A percentile compares a stretch with the other conserved stretches of the same genome.
These are phyloP conservation scores for Loripinus fragilis DNA, from an alignment of 2,888 invertebrate species.

Conservation along the genomic window DNA sequence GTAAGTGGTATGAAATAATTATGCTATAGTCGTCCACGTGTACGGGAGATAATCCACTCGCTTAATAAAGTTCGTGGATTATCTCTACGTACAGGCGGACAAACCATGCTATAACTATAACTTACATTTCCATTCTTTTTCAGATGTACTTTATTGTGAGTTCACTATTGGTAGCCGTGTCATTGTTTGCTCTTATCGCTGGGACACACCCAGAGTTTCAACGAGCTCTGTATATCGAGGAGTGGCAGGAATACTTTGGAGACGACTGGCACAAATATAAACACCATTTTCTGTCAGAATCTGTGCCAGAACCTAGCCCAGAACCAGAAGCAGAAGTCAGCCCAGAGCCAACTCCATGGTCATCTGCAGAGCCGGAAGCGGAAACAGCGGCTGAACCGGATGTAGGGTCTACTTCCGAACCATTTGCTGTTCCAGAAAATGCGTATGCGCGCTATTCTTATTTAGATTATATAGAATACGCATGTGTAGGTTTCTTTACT, in stretches of 20 bases:
- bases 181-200: conserved; percentile 68
- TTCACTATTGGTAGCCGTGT: conserved; percentile 63
- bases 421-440: conserved; percentile 51
- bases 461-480: conserved; percentile 58
- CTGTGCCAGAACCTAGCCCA: conserved; percentile 12
- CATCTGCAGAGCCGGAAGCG: conserved; percentile 5
- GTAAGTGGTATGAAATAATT: no score
- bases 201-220: conserved; percentile 67
- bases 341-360: not conserved
- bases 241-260: conserved; percentile 63
- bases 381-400: not conserved
- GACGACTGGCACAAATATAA: conserved; percentile 52
- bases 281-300: conserved; percentile 45
- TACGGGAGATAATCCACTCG: no score
- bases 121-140: no score
- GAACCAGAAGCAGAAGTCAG: not conserved
- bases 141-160: conserved; percentile 70
- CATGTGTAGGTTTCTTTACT: conserved; percentile 67
- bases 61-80: no score
- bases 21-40: no score
- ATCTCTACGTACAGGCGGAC: no score
- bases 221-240: conserved; percentile 49
- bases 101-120: no score
- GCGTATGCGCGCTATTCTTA: conserved; percentile 47
- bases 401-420: conserved; percentile 35